phyloP scores from a whole-genome alignment of 1,140 invertebrate genomes.

The Arctopsyche grandis region DNA sequence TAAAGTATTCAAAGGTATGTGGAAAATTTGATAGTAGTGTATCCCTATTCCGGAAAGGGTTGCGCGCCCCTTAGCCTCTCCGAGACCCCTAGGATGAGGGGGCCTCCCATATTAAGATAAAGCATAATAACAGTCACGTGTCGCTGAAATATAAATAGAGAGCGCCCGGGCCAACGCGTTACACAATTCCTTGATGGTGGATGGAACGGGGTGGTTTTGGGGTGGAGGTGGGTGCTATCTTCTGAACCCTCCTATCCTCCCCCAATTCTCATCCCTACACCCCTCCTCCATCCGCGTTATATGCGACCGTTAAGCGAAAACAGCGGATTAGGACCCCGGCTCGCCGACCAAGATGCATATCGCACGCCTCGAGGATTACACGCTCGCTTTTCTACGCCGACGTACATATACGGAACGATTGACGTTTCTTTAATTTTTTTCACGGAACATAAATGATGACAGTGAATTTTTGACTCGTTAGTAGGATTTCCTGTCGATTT shows the following conservation, averaged over 20 bases:
- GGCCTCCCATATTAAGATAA: conserved; percentile 47
- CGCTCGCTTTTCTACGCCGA: background rate
- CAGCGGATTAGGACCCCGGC: conserved; percentile 53
- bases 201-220: too few species aligned
- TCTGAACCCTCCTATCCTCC: background rate
- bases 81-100: background rate
- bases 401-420: background rate
- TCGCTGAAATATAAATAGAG: conserved; percentile 55
- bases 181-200: conserved; percentile 47
- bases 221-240: conserved; percentile 42
- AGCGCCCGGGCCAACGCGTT: conserved; percentile 49
- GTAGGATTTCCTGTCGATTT: background rate
- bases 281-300: conserved; percentile 1
- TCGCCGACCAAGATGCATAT: conserved; percentile 37
- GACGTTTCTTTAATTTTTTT: too few species aligned
- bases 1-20: too few species aligned
- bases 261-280: background rate
- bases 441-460: background rate
- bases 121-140: conserved; percentile 55
- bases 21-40: too few species aligned
- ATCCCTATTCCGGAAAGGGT: background rate
- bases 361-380: conserved; percentile 17
- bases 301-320: conserved; percentile 55
- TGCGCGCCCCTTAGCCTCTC: background rate
- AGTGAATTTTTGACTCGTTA: conserved; percentile 1